Conservation (phyloP, 2,113 vertebrate genomes). For the Copsychus sechellarum region DNA sequence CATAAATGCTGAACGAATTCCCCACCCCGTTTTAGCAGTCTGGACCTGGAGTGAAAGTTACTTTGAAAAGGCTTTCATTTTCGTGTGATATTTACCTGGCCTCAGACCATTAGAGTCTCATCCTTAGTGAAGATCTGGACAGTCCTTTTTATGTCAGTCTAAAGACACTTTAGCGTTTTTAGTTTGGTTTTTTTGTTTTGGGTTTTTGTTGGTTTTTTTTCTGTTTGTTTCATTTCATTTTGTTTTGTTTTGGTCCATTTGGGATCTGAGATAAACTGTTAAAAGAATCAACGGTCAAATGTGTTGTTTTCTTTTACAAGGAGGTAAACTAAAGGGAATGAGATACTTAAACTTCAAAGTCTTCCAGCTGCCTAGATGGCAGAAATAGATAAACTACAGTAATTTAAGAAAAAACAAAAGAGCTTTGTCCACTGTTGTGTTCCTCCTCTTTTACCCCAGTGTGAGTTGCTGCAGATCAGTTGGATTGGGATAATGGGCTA, state of each 20-base stretch:
- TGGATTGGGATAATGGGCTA: not conserved
- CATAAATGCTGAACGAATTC: not conserved
- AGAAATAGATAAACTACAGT: not conserved
- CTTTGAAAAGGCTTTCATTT: not conserved
- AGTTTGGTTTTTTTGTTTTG: not conserved
- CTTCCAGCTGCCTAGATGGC: not conserved
- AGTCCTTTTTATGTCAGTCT: not conserved
- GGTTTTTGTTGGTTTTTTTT: not conserved
- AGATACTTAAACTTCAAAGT: not conserved
- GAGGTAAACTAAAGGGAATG: not conserved
- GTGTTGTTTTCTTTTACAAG: not conserved
- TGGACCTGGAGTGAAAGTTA: not conserved
- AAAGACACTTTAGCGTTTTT: not conserved
- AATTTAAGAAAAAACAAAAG: not conserved
- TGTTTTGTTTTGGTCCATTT: accelerated
- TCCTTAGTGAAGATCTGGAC: not conserved
- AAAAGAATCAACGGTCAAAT: not conserved
- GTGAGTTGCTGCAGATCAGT: not conserved
- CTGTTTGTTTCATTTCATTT: not conserved
- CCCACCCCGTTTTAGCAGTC: not conserved
- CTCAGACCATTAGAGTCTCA: not conserved
- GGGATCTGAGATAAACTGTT: not conserved
- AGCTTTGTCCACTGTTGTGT: not conserved
- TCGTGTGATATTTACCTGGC: not conserved
- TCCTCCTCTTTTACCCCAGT: not conserved